Evolutionary conservation across 2,113 vertebrate species (phyloP).

Genomic region (Xiphophorus hellerii): DNA sequence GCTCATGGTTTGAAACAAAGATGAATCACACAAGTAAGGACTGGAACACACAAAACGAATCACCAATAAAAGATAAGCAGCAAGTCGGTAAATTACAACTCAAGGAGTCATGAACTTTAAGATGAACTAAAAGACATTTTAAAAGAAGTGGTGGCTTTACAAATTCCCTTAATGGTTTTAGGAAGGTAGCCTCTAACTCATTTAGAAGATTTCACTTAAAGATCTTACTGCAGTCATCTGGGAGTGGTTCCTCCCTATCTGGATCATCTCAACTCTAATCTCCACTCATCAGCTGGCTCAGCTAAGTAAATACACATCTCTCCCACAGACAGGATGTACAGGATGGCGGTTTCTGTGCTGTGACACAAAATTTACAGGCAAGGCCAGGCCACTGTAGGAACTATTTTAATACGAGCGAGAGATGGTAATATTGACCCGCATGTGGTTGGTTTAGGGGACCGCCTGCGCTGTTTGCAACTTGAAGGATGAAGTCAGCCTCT

Average conservation of each 20-base stretch:
- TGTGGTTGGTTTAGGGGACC: slow-evolving; percentile 9
- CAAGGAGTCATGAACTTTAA: too few relatives aligned
- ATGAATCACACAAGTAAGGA: too few relatives aligned
- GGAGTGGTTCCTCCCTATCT: neutral
- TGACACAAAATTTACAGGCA: too few relatives aligned
- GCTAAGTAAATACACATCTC: neutral
- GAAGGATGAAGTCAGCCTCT: slow-evolving; percentile 36
- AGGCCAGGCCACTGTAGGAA: neutral
- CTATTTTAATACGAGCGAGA: neutral
- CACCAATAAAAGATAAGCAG: too few relatives aligned
- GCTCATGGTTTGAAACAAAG: too few relatives aligned
- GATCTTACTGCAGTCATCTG: neutral
- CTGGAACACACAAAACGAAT: too few relatives aligned
- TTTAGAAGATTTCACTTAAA: slow-evolving; percentile 1
- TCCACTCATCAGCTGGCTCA: neutral
- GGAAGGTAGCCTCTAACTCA: slow-evolving; percentile 1
- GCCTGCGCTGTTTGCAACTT: slow-evolving; percentile 34
- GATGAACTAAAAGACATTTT: too few relatives aligned
- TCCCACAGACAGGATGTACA: neutral
- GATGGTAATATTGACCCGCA: slow-evolving; percentile 23
- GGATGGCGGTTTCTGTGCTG: neutral
- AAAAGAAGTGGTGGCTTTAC: too few relatives aligned
- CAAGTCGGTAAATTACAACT: too few relatives aligned
- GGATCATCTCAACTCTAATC: neutral
- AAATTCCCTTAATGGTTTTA: neutral